Base-by-base conservation (phyloP, 2,888 invertebrate genomes). In the Trachelus tabidus region DNA sequence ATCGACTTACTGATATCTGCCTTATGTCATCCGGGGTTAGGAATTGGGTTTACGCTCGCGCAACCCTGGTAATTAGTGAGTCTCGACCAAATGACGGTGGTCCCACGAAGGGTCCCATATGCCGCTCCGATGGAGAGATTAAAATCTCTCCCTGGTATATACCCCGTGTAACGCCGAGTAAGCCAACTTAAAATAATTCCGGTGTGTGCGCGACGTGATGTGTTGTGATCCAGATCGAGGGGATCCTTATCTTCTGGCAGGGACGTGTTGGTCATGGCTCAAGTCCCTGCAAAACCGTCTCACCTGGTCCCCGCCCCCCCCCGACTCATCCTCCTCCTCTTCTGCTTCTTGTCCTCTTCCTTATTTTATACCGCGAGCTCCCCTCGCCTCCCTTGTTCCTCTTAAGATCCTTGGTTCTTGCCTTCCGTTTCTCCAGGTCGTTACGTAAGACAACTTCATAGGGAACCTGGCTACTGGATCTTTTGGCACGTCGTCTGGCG, bases 41-140 rank as follows among this genome's bases (percentile, higher is more conserved):
- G 89, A 89, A 90, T 89, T 87, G 83, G 88, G 88, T 90, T 90
- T 87, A 89, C 89, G 90, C 89, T 89, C 88, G 87, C 88, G 88
- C 89, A 87, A 89, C 86, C 87, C 83, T 84, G 88, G 87, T 91
- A 91, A 91, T 91, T 91, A 91, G 90, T 85, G 83, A 86, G 84
- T 86, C 85, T 85, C 84, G 86, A 81, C 88, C 89, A 89, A 90
- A 90, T 90, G 88, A 89, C 87, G 88, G 85, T 86, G 88, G 88
- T 90, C 90, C 89, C 90, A 89, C 89, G 88, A 84, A 85, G 80
- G 84, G 83, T 81, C 82, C 83, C 86, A 85, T 85, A 86, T 85
- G 84, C 82, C 84, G 83, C 76, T 80, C 81, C 79, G 37, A 74
- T n/a, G 74, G 77, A 78, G 79, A 86, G 87, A 88, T 88, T 84